Evolutionary conservation across 2,888 invertebrate species (phyloP), one percentile per base, ranked within the genome.

Genomic region (Drosophila anomalata): DNA sequence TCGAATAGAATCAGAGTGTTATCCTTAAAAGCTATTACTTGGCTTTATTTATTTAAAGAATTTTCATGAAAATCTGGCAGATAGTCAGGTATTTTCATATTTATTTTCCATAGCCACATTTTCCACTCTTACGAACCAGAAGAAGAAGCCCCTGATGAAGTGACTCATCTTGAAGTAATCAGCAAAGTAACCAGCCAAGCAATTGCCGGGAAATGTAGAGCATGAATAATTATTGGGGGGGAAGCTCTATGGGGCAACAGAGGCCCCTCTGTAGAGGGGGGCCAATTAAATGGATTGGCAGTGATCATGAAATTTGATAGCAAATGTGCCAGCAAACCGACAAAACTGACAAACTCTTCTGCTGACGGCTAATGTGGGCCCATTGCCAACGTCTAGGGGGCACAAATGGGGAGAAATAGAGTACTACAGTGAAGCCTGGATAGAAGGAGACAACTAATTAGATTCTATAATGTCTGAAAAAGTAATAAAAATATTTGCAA

Each of bases 241-340:
- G 46, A 53, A 57, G 24, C 12, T 26, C 8, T 29, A 2, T 0
- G 26, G 22, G 22, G 22, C 22, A 2, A 3, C 17, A 17, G 17
- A 17, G 17, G 17, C 22, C 22, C 22, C 22, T 22, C 22, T 22
- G 3, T 22, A 22, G 29, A 29, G 31, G 36, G 76, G 69, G n/a
- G n/a, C 7, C 85, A 84, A 84, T 87, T 84, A 84, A 84, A 78
- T 84, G 87, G 87, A 84, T 81, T 87, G 81, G 82, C 87, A 81
- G 81, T 87, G 87, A 81, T 81, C 87, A 66, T 81, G 87, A 81
- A 81, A 81, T 74, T 84, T 70, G 87, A 81, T 81, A 81, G 79
- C 62, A 76, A 78, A 68, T 84, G 80, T 80, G 85, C 55, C 87
- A 78, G 62, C 61, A 33, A 57, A 12, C n/a, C 72, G 87, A 80